A percentile compares a stretch with the other conserved stretches of the same genome.
phyloP scores from a whole-genome alignment of 1,140 invertebrate genomes.

The Drosophila athabasca region DNA sequence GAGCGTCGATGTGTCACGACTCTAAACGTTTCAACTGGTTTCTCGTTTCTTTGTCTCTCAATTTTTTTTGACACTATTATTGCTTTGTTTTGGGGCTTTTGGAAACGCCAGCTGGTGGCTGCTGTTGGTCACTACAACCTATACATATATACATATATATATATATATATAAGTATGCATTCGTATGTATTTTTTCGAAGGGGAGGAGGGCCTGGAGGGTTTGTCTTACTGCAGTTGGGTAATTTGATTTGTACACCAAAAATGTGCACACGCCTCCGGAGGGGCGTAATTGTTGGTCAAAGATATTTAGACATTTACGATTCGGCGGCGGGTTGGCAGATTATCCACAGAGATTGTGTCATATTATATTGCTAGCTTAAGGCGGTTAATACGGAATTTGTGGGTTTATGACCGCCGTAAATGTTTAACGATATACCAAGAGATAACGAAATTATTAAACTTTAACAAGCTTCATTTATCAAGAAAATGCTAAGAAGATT shows the following conservation, averaged over 20 bases:
- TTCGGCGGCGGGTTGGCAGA: neutral
- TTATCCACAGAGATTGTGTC: conserved; percentile 17
- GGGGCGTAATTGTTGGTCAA: conserved; percentile 36
- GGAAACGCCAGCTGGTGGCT: conserved; percentile 39
- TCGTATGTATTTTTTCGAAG: too few relatives aligned
- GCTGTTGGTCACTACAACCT: conserved; percentile 54
- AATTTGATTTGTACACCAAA: conserved; percentile 59
- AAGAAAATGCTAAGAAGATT: neutral
- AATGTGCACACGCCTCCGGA: conserved; percentile 36
- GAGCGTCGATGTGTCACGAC: too few relatives aligned
- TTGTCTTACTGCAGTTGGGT: conserved; percentile 37
- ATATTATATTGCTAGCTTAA: conserved; percentile 1
- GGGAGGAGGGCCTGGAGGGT: conserved; percentile 4
- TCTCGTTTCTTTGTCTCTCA: conserved; percentile 11
- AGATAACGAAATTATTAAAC: too few relatives aligned
- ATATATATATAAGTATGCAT: too few relatives aligned
- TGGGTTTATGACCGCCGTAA: too few relatives aligned
- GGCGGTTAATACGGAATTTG: neutral
- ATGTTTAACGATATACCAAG: too few relatives aligned
- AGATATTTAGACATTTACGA: conserved; percentile 15
- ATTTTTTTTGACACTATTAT: conserved; percentile 65
- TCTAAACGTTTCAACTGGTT: neutral
- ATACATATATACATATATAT: neutral
- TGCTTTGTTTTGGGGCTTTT: conserved; percentile 20
- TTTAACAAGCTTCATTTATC: neutral